A percentile compares a stretch with the other conserved stretches of the same genome.
Evolutionary conservation across 2,888 invertebrate genomes (phyloP).

Genomic region (Pollenia labialis): DNA sequence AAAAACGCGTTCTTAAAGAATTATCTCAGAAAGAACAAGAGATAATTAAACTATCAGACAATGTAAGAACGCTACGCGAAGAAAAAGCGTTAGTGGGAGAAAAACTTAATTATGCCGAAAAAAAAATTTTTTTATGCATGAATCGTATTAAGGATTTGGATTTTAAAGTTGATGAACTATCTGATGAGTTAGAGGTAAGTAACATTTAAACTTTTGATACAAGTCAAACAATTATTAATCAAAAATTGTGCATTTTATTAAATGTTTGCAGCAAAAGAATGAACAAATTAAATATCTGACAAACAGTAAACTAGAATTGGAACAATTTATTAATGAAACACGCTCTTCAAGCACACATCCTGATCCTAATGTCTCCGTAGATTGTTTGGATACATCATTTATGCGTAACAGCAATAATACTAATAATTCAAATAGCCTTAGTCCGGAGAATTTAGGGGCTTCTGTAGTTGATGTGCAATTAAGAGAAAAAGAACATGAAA

Average conservation of each 20-base stretch:
- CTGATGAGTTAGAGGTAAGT: slow-evolving; percentile 75
- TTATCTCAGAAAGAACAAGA: slow-evolving; percentile 78
- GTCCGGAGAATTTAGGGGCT: slow-evolving; percentile 82
- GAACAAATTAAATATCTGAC: slow-evolving; percentile 76
- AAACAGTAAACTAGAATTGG: slow-evolving; percentile 79
- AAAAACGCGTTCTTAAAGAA: slow-evolving; percentile 79
- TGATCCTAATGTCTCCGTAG: slow-evolving; percentile 79
- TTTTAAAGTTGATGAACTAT: slow-evolving; percentile 75
- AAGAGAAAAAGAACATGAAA: slow-evolving; percentile 82
- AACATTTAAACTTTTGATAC: neutral
- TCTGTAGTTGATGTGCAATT: slow-evolving; percentile 83
- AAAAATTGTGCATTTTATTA: neutral
- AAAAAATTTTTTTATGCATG: slow-evolving; percentile 76
- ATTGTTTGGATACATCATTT: slow-evolving; percentile 79
- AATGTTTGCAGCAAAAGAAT: slow-evolving; percentile 75
- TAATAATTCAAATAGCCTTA: slow-evolving; percentile 77
- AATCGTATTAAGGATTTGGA: slow-evolving; percentile 78
- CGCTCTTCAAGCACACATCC: slow-evolving; percentile 74
- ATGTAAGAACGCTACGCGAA: slow-evolving; percentile 75
- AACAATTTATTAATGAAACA: slow-evolving; percentile 79
- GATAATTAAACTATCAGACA: slow-evolving; percentile 76
- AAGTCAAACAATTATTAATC: neutral
- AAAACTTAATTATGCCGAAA: slow-evolving; percentile 78
- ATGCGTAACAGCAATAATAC: slow-evolving; percentile 72
- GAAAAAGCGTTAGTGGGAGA: slow-evolving; percentile 76